Conservation (phyloP, 2,888 invertebrate species). For the Chesias legatella region DNA sequence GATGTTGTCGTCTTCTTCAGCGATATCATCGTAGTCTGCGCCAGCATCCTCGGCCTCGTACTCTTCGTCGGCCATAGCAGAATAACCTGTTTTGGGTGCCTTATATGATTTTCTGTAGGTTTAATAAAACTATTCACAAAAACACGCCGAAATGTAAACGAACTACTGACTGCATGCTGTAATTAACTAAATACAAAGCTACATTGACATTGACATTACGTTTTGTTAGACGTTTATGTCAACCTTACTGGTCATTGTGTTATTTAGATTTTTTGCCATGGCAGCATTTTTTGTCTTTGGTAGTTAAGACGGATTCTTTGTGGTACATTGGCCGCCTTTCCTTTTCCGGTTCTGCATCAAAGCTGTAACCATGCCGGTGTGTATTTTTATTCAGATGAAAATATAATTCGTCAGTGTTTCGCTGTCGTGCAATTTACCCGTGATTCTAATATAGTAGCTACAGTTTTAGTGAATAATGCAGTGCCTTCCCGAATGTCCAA, state of each 20-base stretch:
- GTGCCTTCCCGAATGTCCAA: slow-evolving; percentile 16
- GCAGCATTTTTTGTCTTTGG: slow-evolving; percentile 28
- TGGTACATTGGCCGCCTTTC: slow-evolving; percentile 60
- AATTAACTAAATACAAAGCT: too few relatives aligned
- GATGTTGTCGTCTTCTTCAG: slow-evolving; percentile 92
- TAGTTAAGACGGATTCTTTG: slow-evolving; percentile 40
- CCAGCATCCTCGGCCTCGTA: slow-evolving; percentile 90
- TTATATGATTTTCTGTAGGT: slow-evolving; percentile 6
- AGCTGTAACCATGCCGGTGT: slow-evolving; percentile 81
- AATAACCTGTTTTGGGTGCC: slow-evolving; percentile 2
- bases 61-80: slow-evolving; percentile 91
- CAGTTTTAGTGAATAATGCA: slow-evolving; percentile 28
- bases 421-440: slow-evolving; percentile 39
- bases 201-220: too few relatives aligned
- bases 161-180: too few relatives aligned
- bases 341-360: slow-evolving; percentile 80
- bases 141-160: too few relatives aligned
- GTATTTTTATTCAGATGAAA: slow-evolving; percentile 61
- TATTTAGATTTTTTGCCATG: too few relatives aligned
- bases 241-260: too few relatives aligned
- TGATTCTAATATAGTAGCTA: slow-evolving; percentile 35
- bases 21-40: slow-evolving; percentile 93
- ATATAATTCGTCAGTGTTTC: slow-evolving; percentile 43
- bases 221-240: too few relatives aligned
- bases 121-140: too few relatives aligned